Evolutionary conservation across 2,113 vertebrate genomes (phyloP).

Genomic region (Microcebus murinus): DNA sequence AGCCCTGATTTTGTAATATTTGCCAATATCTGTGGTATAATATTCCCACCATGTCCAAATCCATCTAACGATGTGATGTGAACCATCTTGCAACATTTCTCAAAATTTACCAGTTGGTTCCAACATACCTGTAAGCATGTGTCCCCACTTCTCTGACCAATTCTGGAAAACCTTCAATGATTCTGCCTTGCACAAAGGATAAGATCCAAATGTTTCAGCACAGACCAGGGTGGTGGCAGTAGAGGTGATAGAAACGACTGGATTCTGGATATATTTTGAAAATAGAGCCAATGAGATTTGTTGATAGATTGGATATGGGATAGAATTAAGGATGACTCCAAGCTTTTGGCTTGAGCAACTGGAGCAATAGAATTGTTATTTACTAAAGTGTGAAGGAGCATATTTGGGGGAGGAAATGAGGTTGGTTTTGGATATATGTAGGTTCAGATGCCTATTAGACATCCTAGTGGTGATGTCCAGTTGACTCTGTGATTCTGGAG

Average conservation of each 20-base stretch:
- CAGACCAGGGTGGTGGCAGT: neutral
- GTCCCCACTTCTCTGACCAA: neutral
- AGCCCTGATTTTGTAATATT: neutral
- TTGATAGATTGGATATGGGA: neutral
- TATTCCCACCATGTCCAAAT: neutral
- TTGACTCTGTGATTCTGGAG: slow-evolving; percentile 38
- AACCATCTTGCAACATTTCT: neutral
- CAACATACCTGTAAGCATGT: neutral
- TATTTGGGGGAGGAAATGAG: neutral
- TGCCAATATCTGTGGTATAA: neutral
- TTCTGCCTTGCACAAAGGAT: neutral
- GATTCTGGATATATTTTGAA: neutral
- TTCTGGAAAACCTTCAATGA: neutral
- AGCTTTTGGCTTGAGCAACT: neutral
- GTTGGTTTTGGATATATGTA: neutral
- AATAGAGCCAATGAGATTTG: neutral
- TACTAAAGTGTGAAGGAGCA: neutral
- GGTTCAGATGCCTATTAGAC: neutral
- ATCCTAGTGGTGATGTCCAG: neutral
- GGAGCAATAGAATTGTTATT: neutral
- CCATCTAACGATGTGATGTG: neutral
- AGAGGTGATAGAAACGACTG: neutral
- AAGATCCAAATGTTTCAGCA: neutral
- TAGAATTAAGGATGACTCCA: neutral
- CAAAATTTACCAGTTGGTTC: neutral